phyloP scores from a whole-genome alignment of 2,888 invertebrate genomes.

The Apamea monoglypha region DNA sequence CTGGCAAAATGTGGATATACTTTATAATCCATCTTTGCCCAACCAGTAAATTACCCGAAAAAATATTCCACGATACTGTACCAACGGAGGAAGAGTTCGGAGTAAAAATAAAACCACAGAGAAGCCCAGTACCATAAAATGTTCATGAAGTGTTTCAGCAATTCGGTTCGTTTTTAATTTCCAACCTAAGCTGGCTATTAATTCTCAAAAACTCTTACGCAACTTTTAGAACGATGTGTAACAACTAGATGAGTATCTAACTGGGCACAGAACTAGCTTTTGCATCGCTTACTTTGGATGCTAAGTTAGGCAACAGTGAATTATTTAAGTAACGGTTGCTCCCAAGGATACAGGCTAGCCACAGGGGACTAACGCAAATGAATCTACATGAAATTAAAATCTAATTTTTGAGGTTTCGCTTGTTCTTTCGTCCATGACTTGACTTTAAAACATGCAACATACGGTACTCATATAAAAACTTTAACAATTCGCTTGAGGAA shows the following conservation, averaged over 20 bases:
- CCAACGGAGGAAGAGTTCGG: neutral
- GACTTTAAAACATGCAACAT: neutral
- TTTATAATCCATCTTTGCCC: neutral
- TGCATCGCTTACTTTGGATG: constrained; percentile 16
- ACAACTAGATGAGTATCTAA: constrained; percentile 45
- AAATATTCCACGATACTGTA: neutral
- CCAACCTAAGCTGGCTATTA: neutral
- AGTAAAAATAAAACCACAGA: neutral
- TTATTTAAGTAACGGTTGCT: constrained; percentile 13
- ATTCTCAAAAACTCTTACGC: constrained; percentile 13
- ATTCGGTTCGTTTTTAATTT: neutral
- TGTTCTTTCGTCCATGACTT: neutral
- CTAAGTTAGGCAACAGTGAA: constrained; percentile 34
- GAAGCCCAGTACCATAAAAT: no score
- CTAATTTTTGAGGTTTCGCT: neutral
- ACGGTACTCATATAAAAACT: no score
- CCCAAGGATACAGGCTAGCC: constrained; percentile 12
- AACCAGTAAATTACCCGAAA: neutral
- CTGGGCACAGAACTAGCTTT: constrained; percentile 41
- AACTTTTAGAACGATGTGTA: constrained; percentile 33
- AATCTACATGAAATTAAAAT: neutral
- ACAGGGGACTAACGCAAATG: neutral
- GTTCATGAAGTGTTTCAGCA: neutral
- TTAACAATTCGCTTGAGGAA: neutral
- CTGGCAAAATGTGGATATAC: neutral